Conservation (phyloP, 2,797 vertebrate species). For the Gambelia wislizenii region DNA sequence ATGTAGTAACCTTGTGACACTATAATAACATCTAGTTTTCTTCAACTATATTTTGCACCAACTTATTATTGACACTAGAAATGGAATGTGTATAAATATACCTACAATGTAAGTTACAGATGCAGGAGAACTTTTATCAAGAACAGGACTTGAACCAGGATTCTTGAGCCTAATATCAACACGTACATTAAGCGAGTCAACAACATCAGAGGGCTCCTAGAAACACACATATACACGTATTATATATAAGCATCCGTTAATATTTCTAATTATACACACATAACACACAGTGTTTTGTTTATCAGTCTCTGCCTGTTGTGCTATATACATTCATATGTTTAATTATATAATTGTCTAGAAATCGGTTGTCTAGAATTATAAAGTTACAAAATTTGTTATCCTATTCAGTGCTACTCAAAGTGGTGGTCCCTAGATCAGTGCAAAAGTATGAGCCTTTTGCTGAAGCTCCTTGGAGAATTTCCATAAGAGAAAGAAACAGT, state of each 20-base stretch:
- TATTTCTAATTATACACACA: not conserved
- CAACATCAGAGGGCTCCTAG: slow-evolving; percentile 88
- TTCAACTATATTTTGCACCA: not conserved
- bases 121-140: slow-evolving; percentile 81
- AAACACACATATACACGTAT: slow-evolving; percentile 34
- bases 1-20: too few species aligned
- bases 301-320: not conserved
- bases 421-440: too few species aligned
- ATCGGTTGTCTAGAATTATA: too few species aligned
- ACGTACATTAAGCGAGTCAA: slow-evolving; percentile 86
- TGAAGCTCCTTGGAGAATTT: too few species aligned
- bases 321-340: too few species aligned
- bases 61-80: not conserved
- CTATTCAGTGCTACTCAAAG: too few species aligned
- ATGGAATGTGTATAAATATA: slow-evolving; percentile 28
- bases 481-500: too few species aligned
- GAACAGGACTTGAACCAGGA: slow-evolving; percentile 84
- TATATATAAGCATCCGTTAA: not conserved
- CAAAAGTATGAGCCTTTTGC: too few species aligned
- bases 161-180: slow-evolving; percentile 84
- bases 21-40: not conserved
- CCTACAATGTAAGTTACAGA: slow-evolving; percentile 89
- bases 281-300: not conserved
- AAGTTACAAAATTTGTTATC: too few species aligned
- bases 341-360: too few species aligned